Evolutionary conservation across 2,888 invertebrate species (phyloP), one percentile per base, ranked within the genome.

Genomic region (Cerastis rubricosa): DNA sequence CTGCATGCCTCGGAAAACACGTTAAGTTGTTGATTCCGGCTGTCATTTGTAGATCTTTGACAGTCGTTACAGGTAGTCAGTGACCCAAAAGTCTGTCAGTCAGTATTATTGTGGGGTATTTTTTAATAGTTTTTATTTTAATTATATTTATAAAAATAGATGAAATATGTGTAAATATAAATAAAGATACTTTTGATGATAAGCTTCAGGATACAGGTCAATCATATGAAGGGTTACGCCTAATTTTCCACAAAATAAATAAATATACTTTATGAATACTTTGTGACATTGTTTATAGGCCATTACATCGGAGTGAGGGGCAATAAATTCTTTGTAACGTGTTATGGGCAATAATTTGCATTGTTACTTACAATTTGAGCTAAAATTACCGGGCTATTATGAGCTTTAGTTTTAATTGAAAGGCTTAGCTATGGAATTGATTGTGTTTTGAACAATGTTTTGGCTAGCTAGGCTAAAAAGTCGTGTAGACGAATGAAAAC

Each of bases 281-380:
- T 82, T 29, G 77, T 84, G 78, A 87, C 88, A 86, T 89, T 91
- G 88, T 91, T 92, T 91, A 92, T 90, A 29, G 90, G 85, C 91
- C 90, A 91, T 92, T 91, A 90, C 80, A 83, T 84, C 82, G 85
- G 83, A 88, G 81, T 87, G 88, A 90, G 89, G 84, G 89, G 85
- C 82, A 85, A 84, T 91, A 91, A 89, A 91, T 91, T 90, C 87
- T 90, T 91, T 89, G 86, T 87, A 86, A 90, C 88, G 87, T 89
- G 89, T 91, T 89, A 91, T 87, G 88, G 86, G 76, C 86, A 78
- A 89, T 90, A 88, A 92, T 91, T 91, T 91, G 90, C 91, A 89
- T 89, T 86, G 85, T 87, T 90, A 87, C 88, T 90, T 88, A 87
- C 85, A 89, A 87, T 88, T 90, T 85, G 83, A 71, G 78, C 78